These are phyloP conservation scores for Periophthalmodon schlosseri DNA, from an alignment of 2,113 vertebrate species.

Conservation along the genomic window DNA sequence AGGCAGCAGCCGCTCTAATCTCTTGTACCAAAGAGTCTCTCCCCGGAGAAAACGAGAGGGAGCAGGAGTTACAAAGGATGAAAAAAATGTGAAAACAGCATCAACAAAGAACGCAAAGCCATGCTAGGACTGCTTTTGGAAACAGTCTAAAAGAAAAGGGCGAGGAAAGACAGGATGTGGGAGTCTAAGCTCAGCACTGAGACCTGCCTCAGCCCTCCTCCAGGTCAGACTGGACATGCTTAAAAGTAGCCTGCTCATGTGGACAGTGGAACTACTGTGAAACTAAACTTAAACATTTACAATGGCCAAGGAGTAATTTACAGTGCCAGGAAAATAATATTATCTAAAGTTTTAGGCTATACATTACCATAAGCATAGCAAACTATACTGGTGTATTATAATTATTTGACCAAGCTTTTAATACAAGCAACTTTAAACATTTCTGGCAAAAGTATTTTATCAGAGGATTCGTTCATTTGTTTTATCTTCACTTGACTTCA, in stretches of 20 bases:
- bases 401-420: background rate
- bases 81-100: conserved; percentile 62
- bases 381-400: background rate
- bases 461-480: background rate
- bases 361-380: background rate
- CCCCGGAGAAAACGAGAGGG: conserved; percentile 68
- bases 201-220: conserved; percentile 45
- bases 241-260: conserved; percentile 36
- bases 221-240: conserved; percentile 39
- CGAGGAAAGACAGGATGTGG: conserved; percentile 54
- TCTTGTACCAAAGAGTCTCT: conserved; percentile 77
- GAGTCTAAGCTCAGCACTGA: conserved; percentile 48
- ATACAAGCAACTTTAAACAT: background rate
- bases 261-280: background rate
- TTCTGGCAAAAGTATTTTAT: background rate
- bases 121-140: conserved; percentile 69
- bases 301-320: background rate
- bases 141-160: conserved; percentile 54
- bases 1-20: conserved; percentile 80
- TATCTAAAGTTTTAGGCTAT: background rate
- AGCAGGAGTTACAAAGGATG: conserved; percentile 71
- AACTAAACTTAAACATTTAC: background rate
- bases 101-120: conserved; percentile 72
- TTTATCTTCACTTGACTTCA: background rate
- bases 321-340: background rate